phyloP scores from a whole-genome alignment of 2,797 vertebrate genomes.

The Notolabrus celidotus region DNA sequence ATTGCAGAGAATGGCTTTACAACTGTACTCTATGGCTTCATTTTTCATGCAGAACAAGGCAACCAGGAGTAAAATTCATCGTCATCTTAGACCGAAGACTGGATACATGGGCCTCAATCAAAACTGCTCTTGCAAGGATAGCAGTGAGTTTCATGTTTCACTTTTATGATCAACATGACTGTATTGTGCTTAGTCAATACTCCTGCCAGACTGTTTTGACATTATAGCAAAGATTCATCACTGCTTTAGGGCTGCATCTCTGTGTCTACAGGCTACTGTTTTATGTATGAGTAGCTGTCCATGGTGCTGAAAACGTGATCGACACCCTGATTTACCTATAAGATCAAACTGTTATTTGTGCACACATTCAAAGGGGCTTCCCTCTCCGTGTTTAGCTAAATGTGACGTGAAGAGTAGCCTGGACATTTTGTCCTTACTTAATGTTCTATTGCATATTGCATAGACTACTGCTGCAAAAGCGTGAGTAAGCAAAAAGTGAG shows the following conservation, averaged over 20 bases:
- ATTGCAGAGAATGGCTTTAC: neutral
- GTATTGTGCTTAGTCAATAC: slow-evolving; percentile 2
- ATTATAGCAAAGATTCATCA: neutral
- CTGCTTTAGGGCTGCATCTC: slow-evolving; percentile 4
- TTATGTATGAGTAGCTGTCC: slow-evolving; percentile 63
- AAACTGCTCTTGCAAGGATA: slow-evolving; percentile 93
- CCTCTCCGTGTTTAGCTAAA: neutral
- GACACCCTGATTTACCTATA: neutral
- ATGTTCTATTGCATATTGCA: slow-evolving; percentile 8
- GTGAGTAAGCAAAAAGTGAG: slow-evolving; percentile 75
- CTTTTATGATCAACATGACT: neutral
- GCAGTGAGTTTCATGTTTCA: slow-evolving; percentile 86
- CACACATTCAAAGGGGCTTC: neutral
- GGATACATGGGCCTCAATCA: slow-evolving; percentile 97
- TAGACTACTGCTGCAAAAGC: slow-evolving; percentile 47
- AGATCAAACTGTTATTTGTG: neutral
- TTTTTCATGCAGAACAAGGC: slow-evolving; percentile 85
- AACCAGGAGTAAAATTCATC: slow-evolving; percentile 93
- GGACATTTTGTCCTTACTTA: slow-evolving; percentile 2
- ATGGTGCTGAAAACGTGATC: slow-evolving; percentile 69
- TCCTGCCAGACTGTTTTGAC: neutral
- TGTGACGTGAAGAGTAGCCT: neutral
- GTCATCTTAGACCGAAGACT: slow-evolving; percentile 95
- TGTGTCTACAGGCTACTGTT: neutral
- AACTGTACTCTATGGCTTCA: neutral